These are phyloP conservation scores for Leptogaster cylindrica DNA, from an alignment of 2,888 invertebrate species.

Conservation along the genomic window DNA sequence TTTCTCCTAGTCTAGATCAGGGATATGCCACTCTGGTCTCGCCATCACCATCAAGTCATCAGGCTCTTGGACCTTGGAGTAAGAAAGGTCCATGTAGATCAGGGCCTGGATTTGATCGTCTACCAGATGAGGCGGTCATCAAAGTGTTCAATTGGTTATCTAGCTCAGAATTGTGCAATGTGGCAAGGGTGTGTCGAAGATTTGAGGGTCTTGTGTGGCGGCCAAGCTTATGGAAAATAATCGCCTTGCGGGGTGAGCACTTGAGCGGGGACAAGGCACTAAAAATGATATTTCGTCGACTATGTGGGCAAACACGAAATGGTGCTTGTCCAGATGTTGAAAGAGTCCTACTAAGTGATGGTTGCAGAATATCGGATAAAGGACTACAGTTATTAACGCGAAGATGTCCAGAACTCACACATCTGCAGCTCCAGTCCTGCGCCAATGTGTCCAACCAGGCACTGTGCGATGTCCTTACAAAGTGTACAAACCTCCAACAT, in stretches of 20 bases:
- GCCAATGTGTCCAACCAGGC: constrained; percentile 77
- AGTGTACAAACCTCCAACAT: constrained; percentile 81
- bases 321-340: constrained; percentile 73
- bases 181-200: constrained; percentile 76
- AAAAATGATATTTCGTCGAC: constrained; percentile 68
- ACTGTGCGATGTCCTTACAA: constrained; percentile 78
- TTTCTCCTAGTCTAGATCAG: constrained; percentile 76
- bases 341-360: constrained; percentile 71
- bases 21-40: constrained; percentile 81
- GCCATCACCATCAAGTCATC: constrained; percentile 61
- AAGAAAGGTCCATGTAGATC: constrained; percentile 59
- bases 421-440: constrained; percentile 79
- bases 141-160: constrained; percentile 75
- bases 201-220: constrained; percentile 82
- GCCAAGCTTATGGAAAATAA: constrained; percentile 75
- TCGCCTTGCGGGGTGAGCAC: constrained; percentile 68
- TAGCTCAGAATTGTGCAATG: constrained; percentile 74
- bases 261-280: constrained; percentile 71
- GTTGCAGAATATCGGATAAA: constrained; percentile 76
- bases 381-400: constrained; percentile 78
- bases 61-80: constrained; percentile 57
- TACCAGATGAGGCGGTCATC: constrained; percentile 73
- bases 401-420: constrained; percentile 81
- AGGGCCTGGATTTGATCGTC: constrained; percentile 66
- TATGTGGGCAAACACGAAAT: constrained; percentile 71